Base-by-base conservation (phyloP, 2,113 vertebrate species). In the Pseudorhombus dupliciocellatus region DNA sequence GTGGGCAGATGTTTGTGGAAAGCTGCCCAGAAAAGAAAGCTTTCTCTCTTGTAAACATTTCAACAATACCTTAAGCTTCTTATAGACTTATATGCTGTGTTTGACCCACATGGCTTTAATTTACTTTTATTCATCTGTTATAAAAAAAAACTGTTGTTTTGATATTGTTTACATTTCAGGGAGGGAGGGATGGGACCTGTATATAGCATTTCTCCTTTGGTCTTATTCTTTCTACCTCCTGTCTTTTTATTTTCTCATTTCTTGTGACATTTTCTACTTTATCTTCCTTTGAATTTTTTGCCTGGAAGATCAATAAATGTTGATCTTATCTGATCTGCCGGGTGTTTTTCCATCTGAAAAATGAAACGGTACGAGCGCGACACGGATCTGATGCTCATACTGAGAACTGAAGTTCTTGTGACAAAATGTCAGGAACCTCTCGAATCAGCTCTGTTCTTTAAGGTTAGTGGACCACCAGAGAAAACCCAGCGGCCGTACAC, bases 1-100 rank as follows among this genome's bases (percentile, higher is more conserved):
- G 77, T 86, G 80, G 80, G 76, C 91, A 92, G 91, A 92, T 93
- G 91, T 90, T 87, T 79, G 84, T 65, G 55, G 67, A 78, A 88
- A 76, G 62, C 71, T 77, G 70, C 79, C 71, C 63, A 55, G 83
- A 84, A 79, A 89, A 87, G 78, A 84, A 90, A 86, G 78, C 79
- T 82, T 28, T 37, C 55, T 66, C 73, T 63, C 75, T 84, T 78
- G 74, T 84, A 84, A 88, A 88, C 89, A 86, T 85, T 82, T 66
- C 69, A 89, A 73, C 78, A 67, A 81, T 87, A 85, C 69, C 74
- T 85, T 90, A 91, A 91, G 85, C 91, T 88, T 88, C 89, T 91
- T 90, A 92, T 59, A 73, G 63, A 74, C 77, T 86, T 88, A 80
- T 42, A 78, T 81, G 56, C 75, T 31, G 20, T 61, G 66, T 80